Conservation (phyloP, 2,113 vertebrate species). For the Atractosteus spatula region DNA sequence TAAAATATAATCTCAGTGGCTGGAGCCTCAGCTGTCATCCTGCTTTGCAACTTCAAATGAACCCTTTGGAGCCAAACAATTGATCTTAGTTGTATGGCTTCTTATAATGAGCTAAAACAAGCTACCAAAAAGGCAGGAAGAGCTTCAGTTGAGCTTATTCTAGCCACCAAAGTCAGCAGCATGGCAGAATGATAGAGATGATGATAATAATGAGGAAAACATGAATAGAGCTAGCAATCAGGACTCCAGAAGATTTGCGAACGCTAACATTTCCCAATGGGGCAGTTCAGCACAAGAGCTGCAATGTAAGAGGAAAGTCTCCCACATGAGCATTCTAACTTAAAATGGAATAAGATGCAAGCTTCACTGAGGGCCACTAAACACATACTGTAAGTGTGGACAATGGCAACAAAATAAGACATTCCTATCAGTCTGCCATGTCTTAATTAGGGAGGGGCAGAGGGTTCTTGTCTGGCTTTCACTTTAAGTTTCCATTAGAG, state of each 20-base stretch:
- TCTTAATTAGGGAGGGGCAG: slow-evolving; percentile 1
- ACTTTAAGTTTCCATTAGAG: too few relatives aligned
- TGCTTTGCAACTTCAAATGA: too few relatives aligned
- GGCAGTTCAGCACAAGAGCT: neutral
- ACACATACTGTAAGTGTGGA: neutral
- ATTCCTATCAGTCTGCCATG: neutral
- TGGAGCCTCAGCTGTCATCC: slow-evolving; percentile 18
- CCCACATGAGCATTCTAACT: slow-evolving; percentile 23
- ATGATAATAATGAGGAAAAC: too few relatives aligned
- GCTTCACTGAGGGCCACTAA: neutral
- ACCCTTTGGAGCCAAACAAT: too few relatives aligned
- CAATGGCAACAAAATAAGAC: neutral
- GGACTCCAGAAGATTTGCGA: neutral
- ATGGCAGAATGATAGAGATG: too few relatives aligned
- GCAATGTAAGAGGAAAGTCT: slow-evolving; percentile 1
- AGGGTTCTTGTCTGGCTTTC: neutral
- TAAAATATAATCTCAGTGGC: slow-evolving; percentile 32
- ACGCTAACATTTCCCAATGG: slow-evolving; percentile 20
- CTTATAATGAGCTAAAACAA: too few relatives aligned
- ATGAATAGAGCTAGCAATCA: too few relatives aligned
- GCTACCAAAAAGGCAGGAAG: too few relatives aligned
- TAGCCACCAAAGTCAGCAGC: too few relatives aligned
- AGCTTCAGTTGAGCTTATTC: too few relatives aligned
- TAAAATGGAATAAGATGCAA: slow-evolving; percentile 28
- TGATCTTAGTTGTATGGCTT: too few relatives aligned